phyloP scores from a whole-genome alignment of 2,113 vertebrate genomes.

The Pseudolaguvia tuberculata region DNA sequence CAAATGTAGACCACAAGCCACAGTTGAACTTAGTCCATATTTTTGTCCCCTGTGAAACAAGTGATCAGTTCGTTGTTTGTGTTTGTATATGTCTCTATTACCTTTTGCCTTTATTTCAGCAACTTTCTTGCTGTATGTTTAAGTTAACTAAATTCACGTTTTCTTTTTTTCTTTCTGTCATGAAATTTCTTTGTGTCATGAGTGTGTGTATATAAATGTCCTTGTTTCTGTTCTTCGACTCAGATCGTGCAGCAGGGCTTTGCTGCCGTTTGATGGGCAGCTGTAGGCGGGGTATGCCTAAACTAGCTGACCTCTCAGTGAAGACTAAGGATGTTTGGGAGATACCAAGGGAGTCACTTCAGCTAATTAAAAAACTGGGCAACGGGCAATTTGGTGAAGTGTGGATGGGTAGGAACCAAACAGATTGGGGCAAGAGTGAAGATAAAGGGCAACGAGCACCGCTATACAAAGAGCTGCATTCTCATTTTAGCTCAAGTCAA shows the following conservation, averaged over 20 bases:
- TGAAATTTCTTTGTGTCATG: background rate
- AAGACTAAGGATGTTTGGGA: slow-evolving; percentile 95
- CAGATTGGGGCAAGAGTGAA: slow-evolving; percentile 31
- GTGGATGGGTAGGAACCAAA: slow-evolving; percentile 81
- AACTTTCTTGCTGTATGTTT: slow-evolving; percentile 4
- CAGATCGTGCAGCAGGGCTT: slow-evolving; percentile 82
- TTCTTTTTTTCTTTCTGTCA: slow-evolving; percentile 1
- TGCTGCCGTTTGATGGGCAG: slow-evolving; percentile 85
- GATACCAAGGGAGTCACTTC: slow-evolving; percentile 86
- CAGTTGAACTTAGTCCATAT: background rate
- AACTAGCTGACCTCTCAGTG: slow-evolving; percentile 86
- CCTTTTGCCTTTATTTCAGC: background rate
- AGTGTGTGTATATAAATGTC: slow-evolving; percentile 40
- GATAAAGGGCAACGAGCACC: slow-evolving; percentile 42
- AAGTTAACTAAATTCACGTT: slow-evolving; percentile 14
- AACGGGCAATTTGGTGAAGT: slow-evolving; percentile 94
- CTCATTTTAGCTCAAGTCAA: background rate
- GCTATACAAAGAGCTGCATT: slow-evolving; percentile 25
- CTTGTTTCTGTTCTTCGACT: slow-evolving; percentile 19
- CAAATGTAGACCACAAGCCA: background rate
- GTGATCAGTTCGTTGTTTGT: background rate
- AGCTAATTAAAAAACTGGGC: slow-evolving; percentile 87
- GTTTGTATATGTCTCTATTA: slow-evolving; percentile 12
- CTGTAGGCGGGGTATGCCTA: slow-evolving; percentile 84
- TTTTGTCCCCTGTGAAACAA: slow-evolving; percentile 13